Conservation (phyloP, 2,113 vertebrate species). For the Monopterus albus region DNA sequence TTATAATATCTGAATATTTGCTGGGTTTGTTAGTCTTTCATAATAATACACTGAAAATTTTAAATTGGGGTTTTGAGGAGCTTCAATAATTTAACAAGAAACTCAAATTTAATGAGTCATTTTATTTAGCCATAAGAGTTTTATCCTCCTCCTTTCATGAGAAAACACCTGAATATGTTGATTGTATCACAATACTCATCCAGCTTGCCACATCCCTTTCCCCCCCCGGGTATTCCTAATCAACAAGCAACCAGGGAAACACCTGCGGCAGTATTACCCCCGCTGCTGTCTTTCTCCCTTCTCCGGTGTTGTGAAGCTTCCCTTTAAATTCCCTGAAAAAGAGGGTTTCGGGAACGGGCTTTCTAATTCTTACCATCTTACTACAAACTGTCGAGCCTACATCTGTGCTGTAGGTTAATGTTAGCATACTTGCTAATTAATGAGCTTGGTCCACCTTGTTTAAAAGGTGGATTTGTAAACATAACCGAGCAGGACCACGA, state of each 20-base stretch:
- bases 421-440: constrained; percentile 25
- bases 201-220: not conserved
- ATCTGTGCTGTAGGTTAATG: constrained; percentile 7
- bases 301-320: constrained; percentile 20
- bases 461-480: constrained; percentile 66
- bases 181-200: no score
- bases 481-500: constrained; percentile 56
- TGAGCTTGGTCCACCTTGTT: constrained; percentile 24
- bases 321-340: constrained; percentile 24
- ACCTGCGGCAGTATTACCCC: constrained; percentile 64
- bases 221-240: not conserved
- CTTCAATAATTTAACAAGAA: not conserved
- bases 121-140: not conserved
- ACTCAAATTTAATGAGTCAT: not conserved
- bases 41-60: not conserved
- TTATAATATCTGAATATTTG: not conserved
- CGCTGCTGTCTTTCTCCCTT: constrained; percentile 27
- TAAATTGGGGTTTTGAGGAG: not conserved
- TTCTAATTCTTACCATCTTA: not conserved
- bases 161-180: constrained; percentile 1
- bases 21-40: not conserved
- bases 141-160: constrained; percentile 1
- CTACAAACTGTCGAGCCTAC: not conserved
- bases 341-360: constrained; percentile 15
- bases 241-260: constrained; percentile 50